Base-by-base conservation (phyloP, 30 jellyfish, hydroid and myxozoan species). In the Haliclystus octoradiatus region DNA sequence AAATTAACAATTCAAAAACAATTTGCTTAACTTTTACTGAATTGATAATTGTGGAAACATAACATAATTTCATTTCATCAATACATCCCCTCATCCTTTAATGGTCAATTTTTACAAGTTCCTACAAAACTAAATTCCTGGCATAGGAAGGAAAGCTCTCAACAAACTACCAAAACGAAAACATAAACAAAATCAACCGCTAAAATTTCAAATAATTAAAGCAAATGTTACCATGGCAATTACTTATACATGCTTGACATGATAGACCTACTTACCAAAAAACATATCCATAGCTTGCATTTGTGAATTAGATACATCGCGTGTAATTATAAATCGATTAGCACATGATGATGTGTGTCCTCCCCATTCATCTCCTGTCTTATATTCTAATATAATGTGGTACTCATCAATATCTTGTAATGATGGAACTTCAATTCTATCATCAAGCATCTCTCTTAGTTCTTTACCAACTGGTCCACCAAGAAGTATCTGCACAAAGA, bases 381-480 rank as follows among this genome's bases (percentile, higher is more conserved):
- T 63, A 79, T 84, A 84, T 57, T 84, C 95, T 60, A 84, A 32
- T 7, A 84, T 84, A 24, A 84, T 46, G 72, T 84, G 95, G 76
- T 84, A 84, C 33, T 84, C 93, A 68, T 84, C 95, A 19, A 52
- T 74, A 14, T 66, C 73, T 40, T 84, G 93, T 3, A 83, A 26
- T 1, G 60, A 30, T 2, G 95, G 95, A 2, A 77, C 77, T 2
- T 52, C 77, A 15, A 84, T 84, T 63, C 92, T 70, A 1, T 53
- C 19, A 31, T 78, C 95, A 28, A 84, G 65, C 70, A 84, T 62
- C 1, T 63, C 78, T 4, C 72, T 57, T 22, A 84, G 68, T 26
- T 77, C 78, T 52, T 86, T 86, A 13, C 95, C 95, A 1, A 84
- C 87, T 29, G 95, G 95, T 26, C 92, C 95, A 28, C 95, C 95